Conservation (phyloP, 2,888 invertebrate genomes). For the Polydrusus cervinus region DNA sequence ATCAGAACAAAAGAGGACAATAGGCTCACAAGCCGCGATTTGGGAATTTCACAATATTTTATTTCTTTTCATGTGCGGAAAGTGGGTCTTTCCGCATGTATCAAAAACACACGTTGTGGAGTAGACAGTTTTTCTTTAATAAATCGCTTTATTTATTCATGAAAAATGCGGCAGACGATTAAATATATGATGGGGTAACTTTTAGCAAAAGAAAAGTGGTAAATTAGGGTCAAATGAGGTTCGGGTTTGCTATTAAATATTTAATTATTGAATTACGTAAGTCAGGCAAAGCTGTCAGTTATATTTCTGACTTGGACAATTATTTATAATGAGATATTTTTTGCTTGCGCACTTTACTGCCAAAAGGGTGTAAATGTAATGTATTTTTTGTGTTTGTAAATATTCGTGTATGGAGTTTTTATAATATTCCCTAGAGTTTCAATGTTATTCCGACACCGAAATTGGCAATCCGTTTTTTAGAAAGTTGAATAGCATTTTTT, state of each 20-base stretch:
- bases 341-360: no score
- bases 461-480: no score
- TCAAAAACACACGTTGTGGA: conserved; percentile 21
- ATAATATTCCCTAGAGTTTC: no score
- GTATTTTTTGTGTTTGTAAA: no score
- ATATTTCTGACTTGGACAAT: background rate
- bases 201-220: background rate
- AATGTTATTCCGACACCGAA: no score
- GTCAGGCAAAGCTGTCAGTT: background rate
- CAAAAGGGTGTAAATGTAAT: no score
- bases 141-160: conserved; percentile 21
- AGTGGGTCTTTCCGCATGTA: conserved; percentile 12
- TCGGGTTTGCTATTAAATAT: background rate
- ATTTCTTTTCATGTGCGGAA: conserved; percentile 19
- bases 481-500: no score
- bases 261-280: background rate
- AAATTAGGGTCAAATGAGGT: background rate
- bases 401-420: no score
- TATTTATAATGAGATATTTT: no score
- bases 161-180: background rate
- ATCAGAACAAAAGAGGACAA: conserved; percentile 9
- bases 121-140: conserved; percentile 22
- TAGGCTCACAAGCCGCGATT: conserved; percentile 13
- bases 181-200: conserved; percentile 6
- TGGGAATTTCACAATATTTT: conserved; percentile 8